Conservation (phyloP, 1,140 invertebrate species). For the Leptoteleia sp. region DNA sequence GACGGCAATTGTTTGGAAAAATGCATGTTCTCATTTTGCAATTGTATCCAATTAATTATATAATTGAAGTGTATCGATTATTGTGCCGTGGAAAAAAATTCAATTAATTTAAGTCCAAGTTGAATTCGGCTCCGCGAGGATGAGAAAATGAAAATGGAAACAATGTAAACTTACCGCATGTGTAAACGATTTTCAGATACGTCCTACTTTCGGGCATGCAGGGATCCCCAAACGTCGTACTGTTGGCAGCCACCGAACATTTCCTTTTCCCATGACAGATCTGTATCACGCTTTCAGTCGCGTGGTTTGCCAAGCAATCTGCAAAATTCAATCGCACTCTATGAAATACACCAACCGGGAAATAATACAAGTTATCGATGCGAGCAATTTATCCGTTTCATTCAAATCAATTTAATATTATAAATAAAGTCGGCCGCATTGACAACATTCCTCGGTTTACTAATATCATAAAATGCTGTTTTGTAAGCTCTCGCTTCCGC, state of each 20-base stretch:
- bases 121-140: neutral
- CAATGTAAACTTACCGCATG: constrained; percentile 90
- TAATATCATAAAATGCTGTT: constrained; percentile 10
- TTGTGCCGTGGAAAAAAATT: constrained; percentile 1
- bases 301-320: constrained; percentile 93
- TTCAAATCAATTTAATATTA: constrained; percentile 51
- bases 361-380: constrained; percentile 37
- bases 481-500: neutral
- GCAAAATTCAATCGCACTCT: constrained; percentile 68
- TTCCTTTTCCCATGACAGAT: constrained; percentile 93
- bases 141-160: constrained; percentile 50
- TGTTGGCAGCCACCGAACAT: constrained; percentile 90
- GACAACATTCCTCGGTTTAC: neutral
- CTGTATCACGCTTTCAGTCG: constrained; percentile 93
- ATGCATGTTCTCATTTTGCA: constrained; percentile 15
- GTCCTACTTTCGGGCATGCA: constrained; percentile 91
- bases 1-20: constrained; percentile 6
- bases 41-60: constrained; percentile 24
- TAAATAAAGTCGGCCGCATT: constrained; percentile 17
- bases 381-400: constrained; percentile 41
- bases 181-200: constrained; percentile 95
- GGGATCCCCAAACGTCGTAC: constrained; percentile 92
- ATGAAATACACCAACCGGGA: constrained; percentile 57
- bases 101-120: constrained; percentile 36
- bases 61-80: constrained; percentile 43